These are phyloP conservation scores for Tiliacea aurago DNA, from an alignment of 2,888 invertebrate genomes.

Conservation along the genomic window DNA sequence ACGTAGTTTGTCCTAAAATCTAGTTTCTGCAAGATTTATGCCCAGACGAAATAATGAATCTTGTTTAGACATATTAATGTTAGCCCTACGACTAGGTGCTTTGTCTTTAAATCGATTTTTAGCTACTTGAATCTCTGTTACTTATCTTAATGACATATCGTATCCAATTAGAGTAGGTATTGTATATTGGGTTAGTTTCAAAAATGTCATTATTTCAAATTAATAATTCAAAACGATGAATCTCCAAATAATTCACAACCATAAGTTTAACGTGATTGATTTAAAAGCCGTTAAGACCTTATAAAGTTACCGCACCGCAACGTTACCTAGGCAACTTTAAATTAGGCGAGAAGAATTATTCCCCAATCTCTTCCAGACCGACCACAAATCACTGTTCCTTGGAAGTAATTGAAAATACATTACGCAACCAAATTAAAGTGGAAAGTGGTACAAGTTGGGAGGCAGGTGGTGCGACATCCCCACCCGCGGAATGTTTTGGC, in stretches of 20 bases:
- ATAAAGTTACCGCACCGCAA: conserved; percentile 49
- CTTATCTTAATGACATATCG: not conserved
- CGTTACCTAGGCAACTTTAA: conserved; percentile 79
- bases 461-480: conserved; percentile 89
- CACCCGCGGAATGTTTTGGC: conserved; percentile 90
- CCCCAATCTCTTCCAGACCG: conserved; percentile 84
- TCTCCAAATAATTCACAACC: not conserved
- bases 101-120: too few species aligned
- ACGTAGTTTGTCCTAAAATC: conserved; percentile 19
- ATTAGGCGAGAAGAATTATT: conserved; percentile 85
- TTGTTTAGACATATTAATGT: not conserved
- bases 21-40: conserved; percentile 25
- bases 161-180: not conserved
- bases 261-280: conserved; percentile 42
- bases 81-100: not conserved
- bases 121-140: not conserved
- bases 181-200: not conserved
- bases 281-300: conserved; percentile 42
- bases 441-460: conserved; percentile 89
- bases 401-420: conserved; percentile 91
- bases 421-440: conserved; percentile 91
- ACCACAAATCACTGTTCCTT: conserved; percentile 89
- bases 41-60: not conserved
- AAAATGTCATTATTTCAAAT: not conserved
- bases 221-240: not conserved